phyloP scores from a whole-genome alignment of 2,888 invertebrate species.

The Rosalia funebris region DNA sequence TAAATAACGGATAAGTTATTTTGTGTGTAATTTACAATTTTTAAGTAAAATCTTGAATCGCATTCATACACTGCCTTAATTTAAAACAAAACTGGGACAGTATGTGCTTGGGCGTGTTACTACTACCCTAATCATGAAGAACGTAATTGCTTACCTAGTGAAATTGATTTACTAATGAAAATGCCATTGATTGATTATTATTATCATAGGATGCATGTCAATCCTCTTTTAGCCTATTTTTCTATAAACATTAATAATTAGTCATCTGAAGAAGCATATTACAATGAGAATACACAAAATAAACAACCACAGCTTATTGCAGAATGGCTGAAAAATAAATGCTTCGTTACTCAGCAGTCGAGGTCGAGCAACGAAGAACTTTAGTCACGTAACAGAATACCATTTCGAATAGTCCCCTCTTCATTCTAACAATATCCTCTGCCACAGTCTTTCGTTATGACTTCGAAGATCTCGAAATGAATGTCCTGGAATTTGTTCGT shows the following conservation, averaged over 20 bases:
- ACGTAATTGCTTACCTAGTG: constrained; percentile 5
- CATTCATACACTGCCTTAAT: too few species aligned
- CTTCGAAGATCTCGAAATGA: constrained; percentile 28
- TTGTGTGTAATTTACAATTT: too few species aligned
- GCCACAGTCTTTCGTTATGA: constrained; percentile 33
- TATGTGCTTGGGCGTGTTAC: too few species aligned
- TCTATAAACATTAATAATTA: not conserved
- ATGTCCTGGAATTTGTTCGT: constrained; percentile 17
- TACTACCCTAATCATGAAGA: too few species aligned
- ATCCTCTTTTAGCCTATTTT: not conserved
- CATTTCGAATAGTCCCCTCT: constrained; percentile 24
- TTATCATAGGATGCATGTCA: not conserved
- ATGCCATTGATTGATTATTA: not conserved
- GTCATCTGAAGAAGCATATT: not conserved
- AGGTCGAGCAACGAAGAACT: constrained; percentile 33
- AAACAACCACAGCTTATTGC: constrained; percentile 6
- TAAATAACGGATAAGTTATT: too few species aligned
- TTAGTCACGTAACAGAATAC: constrained; percentile 32
- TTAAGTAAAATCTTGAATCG: too few species aligned
- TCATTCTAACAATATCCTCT: constrained; percentile 31
- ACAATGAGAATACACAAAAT: constrained; percentile 5
- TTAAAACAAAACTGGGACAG: too few species aligned
- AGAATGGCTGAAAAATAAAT: constrained; percentile 35
- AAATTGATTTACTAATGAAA: too few species aligned
- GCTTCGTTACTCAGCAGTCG: constrained; percentile 18